Evolutionary conservation across 2,113 vertebrate species (phyloP).

Genomic region (Dinomys branickii): DNA sequence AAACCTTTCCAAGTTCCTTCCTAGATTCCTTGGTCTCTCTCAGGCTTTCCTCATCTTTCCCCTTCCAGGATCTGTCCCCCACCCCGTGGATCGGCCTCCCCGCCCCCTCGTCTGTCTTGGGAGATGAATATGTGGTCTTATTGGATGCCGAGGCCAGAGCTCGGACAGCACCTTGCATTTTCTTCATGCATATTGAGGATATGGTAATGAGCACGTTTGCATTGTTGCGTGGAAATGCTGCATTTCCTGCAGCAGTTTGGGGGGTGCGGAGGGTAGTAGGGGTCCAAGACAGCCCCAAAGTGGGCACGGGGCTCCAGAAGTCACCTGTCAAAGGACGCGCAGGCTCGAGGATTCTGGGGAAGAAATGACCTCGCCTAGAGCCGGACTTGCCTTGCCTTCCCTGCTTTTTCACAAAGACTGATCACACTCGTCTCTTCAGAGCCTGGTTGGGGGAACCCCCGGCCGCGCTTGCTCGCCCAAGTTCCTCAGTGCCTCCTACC

Average conservation of each 20-base stretch:
- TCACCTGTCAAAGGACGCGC: not conserved
- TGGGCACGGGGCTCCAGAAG: not conserved
- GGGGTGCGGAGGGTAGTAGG: not conserved
- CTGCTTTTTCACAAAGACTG: constrained; percentile 76
- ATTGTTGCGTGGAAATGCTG: constrained; percentile 98
- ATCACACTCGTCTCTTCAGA: constrained; percentile 51
- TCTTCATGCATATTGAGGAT: constrained; percentile 99
- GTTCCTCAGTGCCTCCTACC: not conserved
- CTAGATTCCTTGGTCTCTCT: constrained; percentile 38
- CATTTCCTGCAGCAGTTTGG: constrained; percentile 86
- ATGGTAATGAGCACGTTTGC: constrained; percentile 99
- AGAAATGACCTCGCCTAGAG: not conserved
- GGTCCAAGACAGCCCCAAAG: not conserved
- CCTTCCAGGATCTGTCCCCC: constrained; percentile 83
- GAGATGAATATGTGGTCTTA: constrained; percentile 96
- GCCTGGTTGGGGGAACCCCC: not conserved
- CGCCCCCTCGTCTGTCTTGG: constrained; percentile 51
- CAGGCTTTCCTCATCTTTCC: constrained; percentile 86
- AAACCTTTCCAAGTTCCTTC: not conserved
- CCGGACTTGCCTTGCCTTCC: not conserved
- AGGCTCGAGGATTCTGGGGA: not conserved
- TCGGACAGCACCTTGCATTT: constrained; percentile 94
- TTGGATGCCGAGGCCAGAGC: constrained; percentile 97
- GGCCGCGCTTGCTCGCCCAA: not conserved
- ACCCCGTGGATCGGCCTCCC: not conserved